Conservation (phyloP, 2,888 invertebrate species). For the Tanytarsus gracilentus region DNA sequence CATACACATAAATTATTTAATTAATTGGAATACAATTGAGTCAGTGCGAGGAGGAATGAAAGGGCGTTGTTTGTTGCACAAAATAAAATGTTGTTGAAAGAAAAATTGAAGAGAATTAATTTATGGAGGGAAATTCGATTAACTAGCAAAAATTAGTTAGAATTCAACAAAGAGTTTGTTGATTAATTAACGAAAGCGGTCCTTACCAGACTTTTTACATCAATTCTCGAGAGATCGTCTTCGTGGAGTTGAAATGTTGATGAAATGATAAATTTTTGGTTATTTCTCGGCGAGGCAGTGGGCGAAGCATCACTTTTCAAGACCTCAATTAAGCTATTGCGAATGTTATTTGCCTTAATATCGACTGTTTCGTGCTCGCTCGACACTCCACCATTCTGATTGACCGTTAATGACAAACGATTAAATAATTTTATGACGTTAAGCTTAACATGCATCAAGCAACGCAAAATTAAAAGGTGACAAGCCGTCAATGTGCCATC, state of each 20-base stretch:
- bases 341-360: background rate
- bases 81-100: background rate
- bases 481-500: slow-evolving; percentile 3
- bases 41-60: no score
- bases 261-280: slow-evolving; percentile 14
- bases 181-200: slow-evolving; percentile 17
- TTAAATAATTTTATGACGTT: slow-evolving; percentile 28
- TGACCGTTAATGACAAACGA: slow-evolving; percentile 24
- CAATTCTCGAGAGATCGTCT: slow-evolving; percentile 52
- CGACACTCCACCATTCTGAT: slow-evolving; percentile 13
- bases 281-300: background rate
- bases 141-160: background rate
- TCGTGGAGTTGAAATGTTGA: slow-evolving; percentile 37
- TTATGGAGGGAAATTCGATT: slow-evolving; percentile 6
- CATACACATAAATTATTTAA: background rate
- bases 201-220: slow-evolving; percentile 57
- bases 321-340: background rate
- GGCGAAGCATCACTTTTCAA: background rate
- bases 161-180: slow-evolving; percentile 29
- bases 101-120: slow-evolving; percentile 2
- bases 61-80: no score
- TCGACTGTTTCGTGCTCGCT: background rate
- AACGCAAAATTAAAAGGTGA: slow-evolving; percentile 23
- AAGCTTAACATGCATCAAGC: slow-evolving; percentile 27
- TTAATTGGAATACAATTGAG: no score